Evolutionary conservation across 2,888 invertebrate genomes (phyloP).

Genomic region (Acronicta alni): DNA sequence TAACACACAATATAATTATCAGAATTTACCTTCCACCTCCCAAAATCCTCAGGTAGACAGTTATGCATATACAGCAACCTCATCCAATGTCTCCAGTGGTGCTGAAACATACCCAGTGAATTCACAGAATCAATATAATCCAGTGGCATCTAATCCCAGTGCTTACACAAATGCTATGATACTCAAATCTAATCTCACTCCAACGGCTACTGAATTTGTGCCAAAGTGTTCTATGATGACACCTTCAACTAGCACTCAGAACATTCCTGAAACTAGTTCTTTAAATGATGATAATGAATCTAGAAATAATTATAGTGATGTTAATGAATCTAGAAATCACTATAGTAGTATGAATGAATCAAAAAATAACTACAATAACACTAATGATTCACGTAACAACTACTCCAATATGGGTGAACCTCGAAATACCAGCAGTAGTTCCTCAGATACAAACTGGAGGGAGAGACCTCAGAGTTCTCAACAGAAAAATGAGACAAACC

Average conservation of each 20-base stretch:
- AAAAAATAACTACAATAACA: conserved; percentile 49
- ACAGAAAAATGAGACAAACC: conserved; percentile 55
- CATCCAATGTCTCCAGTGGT: conserved; percentile 64
- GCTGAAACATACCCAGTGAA: conserved; percentile 65
- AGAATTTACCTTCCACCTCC: conserved; percentile 71
- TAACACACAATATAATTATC: conserved; percentile 74
- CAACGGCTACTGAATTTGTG: conserved; percentile 89
- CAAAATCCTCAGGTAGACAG: conserved; percentile 69
- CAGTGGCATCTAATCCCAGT: conserved; percentile 60
- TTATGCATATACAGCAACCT: conserved; percentile 67
- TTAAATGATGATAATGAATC: conserved; percentile 55
- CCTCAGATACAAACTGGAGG: conserved; percentile 79
- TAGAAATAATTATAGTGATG: conserved; percentile 46
- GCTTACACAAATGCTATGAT: conserved; percentile 73
- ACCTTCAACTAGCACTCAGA: conserved; percentile 64
- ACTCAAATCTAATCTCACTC: conserved; percentile 86
- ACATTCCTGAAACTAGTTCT: conserved; percentile 65
- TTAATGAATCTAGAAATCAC: conserved; percentile 52
- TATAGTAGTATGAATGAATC: conserved; percentile 46
- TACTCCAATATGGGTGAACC: conserved; percentile 44
- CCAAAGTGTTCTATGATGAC: conserved; percentile 76
- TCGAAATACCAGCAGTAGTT: conserved; percentile 63
- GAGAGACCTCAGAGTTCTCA: conserved; percentile 72
- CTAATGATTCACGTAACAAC: conserved; percentile 55
- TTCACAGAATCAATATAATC: conserved; percentile 66